phyloP scores from a whole-genome alignment of 2,888 invertebrate genomes.

The Aspidiotus destructor region DNA sequence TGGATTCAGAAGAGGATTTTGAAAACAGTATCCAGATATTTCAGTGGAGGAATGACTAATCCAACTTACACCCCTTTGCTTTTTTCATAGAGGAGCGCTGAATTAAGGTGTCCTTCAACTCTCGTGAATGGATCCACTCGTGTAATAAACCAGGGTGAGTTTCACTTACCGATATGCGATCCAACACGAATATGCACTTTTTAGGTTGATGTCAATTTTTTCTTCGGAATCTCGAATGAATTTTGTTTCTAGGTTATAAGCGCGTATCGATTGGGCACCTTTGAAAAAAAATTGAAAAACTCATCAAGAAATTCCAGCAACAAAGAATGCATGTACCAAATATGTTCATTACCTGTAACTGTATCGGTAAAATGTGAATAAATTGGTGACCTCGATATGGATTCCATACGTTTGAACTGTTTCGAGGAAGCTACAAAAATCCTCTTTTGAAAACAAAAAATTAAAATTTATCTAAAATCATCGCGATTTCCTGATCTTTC shows the following conservation, averaged over 20 bases:
- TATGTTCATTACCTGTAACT: slow-evolving; percentile 51
- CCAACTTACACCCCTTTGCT: neutral
- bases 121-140: too few relatives aligned
- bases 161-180: slow-evolving; percentile 65
- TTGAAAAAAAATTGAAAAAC: slow-evolving; percentile 15
- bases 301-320: too few relatives aligned
- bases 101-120: too few relatives aligned
- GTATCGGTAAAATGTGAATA: slow-evolving; percentile 96
- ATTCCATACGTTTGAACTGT: slow-evolving; percentile 86
- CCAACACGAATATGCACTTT: slow-evolving; percentile 84
- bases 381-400: slow-evolving; percentile 87
- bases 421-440: slow-evolving; percentile 91
- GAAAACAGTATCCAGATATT: too few relatives aligned
- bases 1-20: too few relatives aligned
- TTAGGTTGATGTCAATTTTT: slow-evolving; percentile 85
- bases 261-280: slow-evolving; percentile 70
- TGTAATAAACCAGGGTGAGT: too few relatives aligned
- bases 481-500: too few relatives aligned
- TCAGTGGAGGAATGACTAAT: too few relatives aligned
- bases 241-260: slow-evolving; percentile 67
- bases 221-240: slow-evolving; percentile 81
- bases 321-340: too few relatives aligned
- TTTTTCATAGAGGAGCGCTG: neutral
- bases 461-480: too few relatives aligned
- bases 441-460: slow-evolving; percentile 47